Evolutionary conservation across 2,113 vertebrate species (phyloP).

Genomic region (Pao palembangensis): DNA sequence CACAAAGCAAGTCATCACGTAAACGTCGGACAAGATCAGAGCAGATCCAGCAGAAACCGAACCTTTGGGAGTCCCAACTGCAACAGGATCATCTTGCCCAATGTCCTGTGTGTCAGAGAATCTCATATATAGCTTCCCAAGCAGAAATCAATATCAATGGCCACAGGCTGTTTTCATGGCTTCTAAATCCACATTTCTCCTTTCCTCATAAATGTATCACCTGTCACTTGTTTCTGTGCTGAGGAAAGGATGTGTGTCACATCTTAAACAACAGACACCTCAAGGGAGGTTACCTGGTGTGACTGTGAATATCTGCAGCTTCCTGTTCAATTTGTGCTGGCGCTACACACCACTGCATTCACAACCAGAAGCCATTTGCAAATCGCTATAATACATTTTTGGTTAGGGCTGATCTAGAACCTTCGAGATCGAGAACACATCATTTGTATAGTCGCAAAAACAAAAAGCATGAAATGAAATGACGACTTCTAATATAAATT

Average conservation of each 20-base stretch:
- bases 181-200: constrained; percentile 65
- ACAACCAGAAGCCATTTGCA: too few relatives aligned
- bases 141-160: constrained; percentile 65
- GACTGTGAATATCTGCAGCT: constrained; percentile 38
- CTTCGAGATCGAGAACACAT: too few relatives aligned
- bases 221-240: constrained; percentile 59
- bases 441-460: neutral
- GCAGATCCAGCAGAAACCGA: too few relatives aligned
- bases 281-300: constrained; percentile 39
- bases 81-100: too few relatives aligned
- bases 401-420: too few relatives aligned
- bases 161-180: constrained; percentile 59
- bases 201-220: constrained; percentile 55
- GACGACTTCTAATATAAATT: neutral
- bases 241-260: constrained; percentile 55
- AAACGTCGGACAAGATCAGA: too few relatives aligned
- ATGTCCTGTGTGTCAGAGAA: too few relatives aligned
- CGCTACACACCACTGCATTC: too few relatives aligned
- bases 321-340: neutral
- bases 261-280: constrained; percentile 58
- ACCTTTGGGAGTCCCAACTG: too few relatives aligned
- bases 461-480: neutral
- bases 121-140: neutral
- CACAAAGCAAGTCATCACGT: too few relatives aligned
- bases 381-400: too few relatives aligned